Evolutionary conservation across 2,888 invertebrate species (phyloP), one percentile per base, ranked within the genome.

Genomic region (Pemphredon lugubris): DNA sequence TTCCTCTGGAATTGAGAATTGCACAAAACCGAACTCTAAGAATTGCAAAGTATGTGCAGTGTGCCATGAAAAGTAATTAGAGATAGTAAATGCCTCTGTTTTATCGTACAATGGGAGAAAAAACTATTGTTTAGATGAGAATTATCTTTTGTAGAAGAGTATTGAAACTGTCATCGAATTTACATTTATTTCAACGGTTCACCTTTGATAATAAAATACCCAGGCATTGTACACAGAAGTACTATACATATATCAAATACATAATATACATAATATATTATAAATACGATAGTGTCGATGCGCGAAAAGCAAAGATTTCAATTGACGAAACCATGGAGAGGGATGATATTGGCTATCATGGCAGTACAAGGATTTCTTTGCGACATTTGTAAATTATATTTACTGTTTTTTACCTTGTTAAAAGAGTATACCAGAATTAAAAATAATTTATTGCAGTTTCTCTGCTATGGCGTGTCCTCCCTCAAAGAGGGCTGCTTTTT

Each of bases 381-480:
- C 58, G 40, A 59, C 32, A 64, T 72, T 58, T 72, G 54, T 59
- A 70, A 45, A 34, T 55, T 59, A 18, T 59, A 64, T 59, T 63
- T 39, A 51, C 61, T 71, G 57, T 71, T 69, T 72, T 64, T 51
- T 70, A 72, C 11, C 58, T 72, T 55, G 58, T 70, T 64, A 45
- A 58, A n/a, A 72, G 11, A 50, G 6, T 54, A 54, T 72, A 70
- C 32, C 16, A 13, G 26, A 59, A 63, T 50, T 54, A 47, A 72
- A 34, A 54, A 54, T 59, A 59, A 70, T 72, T 70, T 72, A 70
- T 37, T 37, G 48, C 45, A 40, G 40, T 26, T 30, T 58, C 50
- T 58, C 14, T 48, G 45, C 18, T 57, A 71, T 13, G 16, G 37
- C n/a, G 11, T 30, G 9, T 50, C 26, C 45, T 60, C 13, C 42